Base-by-base conservation (phyloP, 2,888 invertebrate species). In the Drosophila birchii region DNA sequence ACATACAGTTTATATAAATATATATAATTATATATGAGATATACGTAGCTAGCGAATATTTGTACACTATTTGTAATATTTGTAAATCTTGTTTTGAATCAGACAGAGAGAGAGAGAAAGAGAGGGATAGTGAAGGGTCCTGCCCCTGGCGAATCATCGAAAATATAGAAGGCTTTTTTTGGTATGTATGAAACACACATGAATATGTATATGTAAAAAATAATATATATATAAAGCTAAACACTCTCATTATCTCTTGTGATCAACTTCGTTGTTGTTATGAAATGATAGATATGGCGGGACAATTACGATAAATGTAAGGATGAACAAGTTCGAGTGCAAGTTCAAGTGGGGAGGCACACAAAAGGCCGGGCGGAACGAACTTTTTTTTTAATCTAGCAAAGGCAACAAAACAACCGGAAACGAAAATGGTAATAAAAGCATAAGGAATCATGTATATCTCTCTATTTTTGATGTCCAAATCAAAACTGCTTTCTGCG, bases 211-310 rank as follows among this genome's bases (percentile, higher is more conserved):
- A 58, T 34, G 29, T 29, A 29, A 29, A 29, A 29, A 7, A 7
- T 3, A 29, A 47, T n/a, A 47, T 43, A 61, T 63, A 64, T 73
- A 47, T 74, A 71, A 73, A 66, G 47, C 68, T 47, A 32, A 82
- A 82, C 61, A 87, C 81, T 87, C 83, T 86, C 78, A 86, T 86
- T 86, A 86, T 86, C 84, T 86, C 88, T 86, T 88, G 86, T 86
- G 86, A 86, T 86, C 88, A 86, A 84, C 84, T 86, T 84, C 84
- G 86, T 86, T 88, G 85, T 85, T 85, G 86, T 86, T 86, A 85
- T 85, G 63, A 80, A 80, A 61, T 56, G 51, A 20, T 59, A 66
- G 43, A 43, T 59, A 74, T 53, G 43, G 56, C 20, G 32, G 60
- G 38, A 63, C 39, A 73, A 45, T 20, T 47, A 39, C 41, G 29